Evolutionary conservation across 1,140 invertebrate genomes (phyloP).

Genomic region (Meloidogyne exigua): DNA sequence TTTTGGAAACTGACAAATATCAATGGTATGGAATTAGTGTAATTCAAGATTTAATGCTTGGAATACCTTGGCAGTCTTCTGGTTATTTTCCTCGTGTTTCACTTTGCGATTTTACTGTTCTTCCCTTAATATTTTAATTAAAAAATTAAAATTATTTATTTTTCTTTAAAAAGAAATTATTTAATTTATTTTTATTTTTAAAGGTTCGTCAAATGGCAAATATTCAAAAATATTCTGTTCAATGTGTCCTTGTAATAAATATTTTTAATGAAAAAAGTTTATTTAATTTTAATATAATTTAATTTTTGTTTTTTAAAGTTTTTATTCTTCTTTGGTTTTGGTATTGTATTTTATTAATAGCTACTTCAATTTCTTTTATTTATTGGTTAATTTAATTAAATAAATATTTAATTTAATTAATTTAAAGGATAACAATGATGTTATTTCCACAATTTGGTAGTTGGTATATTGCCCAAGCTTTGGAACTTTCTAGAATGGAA

Average conservation of each 20-base stretch:
- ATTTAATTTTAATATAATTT: slow-evolving; percentile 57
- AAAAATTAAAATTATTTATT: no score
- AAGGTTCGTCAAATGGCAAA: slow-evolving; percentile 63
- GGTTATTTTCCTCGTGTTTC: slow-evolving; percentile 67
- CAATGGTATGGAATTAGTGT: slow-evolving; percentile 61
- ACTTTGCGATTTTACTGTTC: slow-evolving; percentile 68
- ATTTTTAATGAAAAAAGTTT: slow-evolving; percentile 68
- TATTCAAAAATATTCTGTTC: slow-evolving; percentile 64
- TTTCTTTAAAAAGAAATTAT: no score
- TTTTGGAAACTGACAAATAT: slow-evolving; percentile 57
- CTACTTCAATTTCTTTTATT: slow-evolving; percentile 63
- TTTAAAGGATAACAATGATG: slow-evolving; percentile 30
- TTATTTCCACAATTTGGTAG: slow-evolving; percentile 52
- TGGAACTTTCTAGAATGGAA: slow-evolving; percentile 42
- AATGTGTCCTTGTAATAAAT: slow-evolving; percentile 65
- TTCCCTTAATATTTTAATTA: slow-evolving; percentile 62
- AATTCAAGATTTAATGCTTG: slow-evolving; percentile 54
- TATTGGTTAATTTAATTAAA: slow-evolving; percentile 53
- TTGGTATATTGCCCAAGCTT: slow-evolving; percentile 46
- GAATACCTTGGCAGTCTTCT: slow-evolving; percentile 60
- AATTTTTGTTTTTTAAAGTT: slow-evolving; percentile 60
- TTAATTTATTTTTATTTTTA: slow-evolving; percentile 14
- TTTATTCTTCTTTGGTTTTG: slow-evolving; percentile 69
- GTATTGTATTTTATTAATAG: slow-evolving; percentile 65
- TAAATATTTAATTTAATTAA: background rate